Evolutionary conservation across 2,113 vertebrate species (phyloP).

Genomic region (Ascaphus truei): DNA sequence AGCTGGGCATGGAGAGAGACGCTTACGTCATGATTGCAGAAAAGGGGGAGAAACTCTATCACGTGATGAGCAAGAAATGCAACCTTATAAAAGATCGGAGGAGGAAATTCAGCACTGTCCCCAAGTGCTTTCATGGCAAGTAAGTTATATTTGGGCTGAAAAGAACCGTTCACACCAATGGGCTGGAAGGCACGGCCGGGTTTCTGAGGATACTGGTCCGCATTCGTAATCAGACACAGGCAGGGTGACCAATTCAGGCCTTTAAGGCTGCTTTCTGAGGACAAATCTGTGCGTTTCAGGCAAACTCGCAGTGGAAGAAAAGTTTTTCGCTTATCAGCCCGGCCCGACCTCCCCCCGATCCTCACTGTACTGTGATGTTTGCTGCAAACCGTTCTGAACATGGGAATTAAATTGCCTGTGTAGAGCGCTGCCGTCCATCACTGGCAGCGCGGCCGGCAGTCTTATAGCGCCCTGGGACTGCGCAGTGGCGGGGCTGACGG

Average conservation of each 20-base stretch:
- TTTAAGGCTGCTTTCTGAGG: not conserved
- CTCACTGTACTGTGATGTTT: too few relatives aligned
- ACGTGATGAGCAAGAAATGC: constrained; percentile 92
- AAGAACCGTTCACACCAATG: constrained; percentile 38
- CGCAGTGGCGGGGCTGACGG: too few relatives aligned
- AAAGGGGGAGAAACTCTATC: constrained; percentile 97
- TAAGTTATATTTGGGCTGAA: constrained; percentile 67
- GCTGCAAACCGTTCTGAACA: too few relatives aligned
- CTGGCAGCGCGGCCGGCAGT: too few relatives aligned
- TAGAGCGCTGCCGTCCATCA: too few relatives aligned
- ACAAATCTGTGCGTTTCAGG: not conserved
- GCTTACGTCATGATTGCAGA: constrained; percentile 96
- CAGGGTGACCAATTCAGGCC: constrained; percentile 1
- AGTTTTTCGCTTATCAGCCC: not conserved
- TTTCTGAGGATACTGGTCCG: not conserved
- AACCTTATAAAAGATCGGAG: constrained; percentile 94
- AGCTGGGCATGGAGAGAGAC: constrained; percentile 95
- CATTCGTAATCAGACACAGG: not conserved
- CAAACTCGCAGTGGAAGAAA: not conserved
- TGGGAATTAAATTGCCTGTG: too few relatives aligned
- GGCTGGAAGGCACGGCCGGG: not conserved
- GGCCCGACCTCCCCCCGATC: not conserved
- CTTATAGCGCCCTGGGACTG: too few relatives aligned
- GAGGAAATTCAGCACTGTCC: constrained; percentile 90
- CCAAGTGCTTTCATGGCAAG: constrained; percentile 98